Base-by-base conservation (phyloP, 2,888 invertebrate species). In the Pyrrhia umbra region DNA sequence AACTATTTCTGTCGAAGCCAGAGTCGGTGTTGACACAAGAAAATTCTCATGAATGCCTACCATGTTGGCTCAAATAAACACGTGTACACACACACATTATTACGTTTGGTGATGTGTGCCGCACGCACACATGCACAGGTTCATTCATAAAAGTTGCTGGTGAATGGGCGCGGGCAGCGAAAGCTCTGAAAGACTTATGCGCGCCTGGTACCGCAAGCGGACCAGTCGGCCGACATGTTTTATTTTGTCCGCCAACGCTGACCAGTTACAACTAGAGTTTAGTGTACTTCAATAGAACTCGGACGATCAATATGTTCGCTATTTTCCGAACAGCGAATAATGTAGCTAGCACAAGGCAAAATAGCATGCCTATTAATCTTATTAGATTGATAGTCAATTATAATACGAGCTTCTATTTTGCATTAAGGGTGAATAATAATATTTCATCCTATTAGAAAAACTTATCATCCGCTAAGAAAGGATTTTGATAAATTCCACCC, bases 21-120 rank as follows among this genome's bases (percentile, higher is more conserved):
- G 85, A 87, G 88, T 85, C 85, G 85, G 85, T 94, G 93, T 93
- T 93, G 93, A 93, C 92, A 92, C 87, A 92, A 93, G 93, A 91
- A 90, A 92, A 92, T 94, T 94, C 93, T 92, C 93, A 93, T 93
- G 91, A 94, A 92, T 93, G 93, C 92, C 92, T 90, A 88, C 89
- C 91, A 88, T 89, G 88, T 89, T 88, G 89, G 83, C 82, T 89
- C 88, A 87, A 90, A 91, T 87, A 90, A 93, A 93, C 94, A 94
- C 93, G 91, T 93, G 93, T 90, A 85, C 80, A 78, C 77, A 55
- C 77, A 85, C 88, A 87, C 88, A 81, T 80, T 56, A 77, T 6
- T 15, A 58, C 45, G 47, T 66, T 61, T 77, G 70, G 72, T 74
- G 77, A 85, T 78, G 78, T 79, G 51, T 57, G 30, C 52, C 37